Percentiles rank a stretch among this genome's conserved stretches.
These are phyloP conservation scores for Tetragonula clypearis DNA, from an alignment of 1,140 invertebrate genomes.

Conservation along the genomic window DNA sequence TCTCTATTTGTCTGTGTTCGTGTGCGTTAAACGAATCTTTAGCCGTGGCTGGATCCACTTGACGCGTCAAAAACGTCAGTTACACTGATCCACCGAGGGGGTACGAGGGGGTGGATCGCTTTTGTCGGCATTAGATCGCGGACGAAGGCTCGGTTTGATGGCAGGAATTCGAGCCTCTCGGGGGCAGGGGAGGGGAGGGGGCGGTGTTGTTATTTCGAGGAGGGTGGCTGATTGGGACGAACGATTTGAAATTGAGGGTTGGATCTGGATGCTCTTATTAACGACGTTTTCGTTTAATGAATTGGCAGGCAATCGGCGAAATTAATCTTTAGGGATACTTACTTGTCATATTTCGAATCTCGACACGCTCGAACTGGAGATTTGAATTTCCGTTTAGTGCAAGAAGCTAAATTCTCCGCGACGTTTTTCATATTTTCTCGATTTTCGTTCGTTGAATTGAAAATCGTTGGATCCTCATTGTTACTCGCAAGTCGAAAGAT, in stretches of 20 bases:
- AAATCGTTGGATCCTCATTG: too few relatives aligned
- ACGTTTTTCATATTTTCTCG: too few relatives aligned
- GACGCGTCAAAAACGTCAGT: slow-evolving; percentile 80
- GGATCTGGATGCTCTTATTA: not conserved
- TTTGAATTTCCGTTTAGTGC: too few relatives aligned
- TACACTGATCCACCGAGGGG: slow-evolving; percentile 65
- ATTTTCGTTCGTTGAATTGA: too few relatives aligned
- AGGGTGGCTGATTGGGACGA: slow-evolving; percentile 10
- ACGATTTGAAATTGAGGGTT: slow-evolving; percentile 6
- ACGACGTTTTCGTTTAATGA: not conserved
- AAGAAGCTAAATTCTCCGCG: too few relatives aligned
- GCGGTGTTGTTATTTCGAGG: slow-evolving; percentile 48
- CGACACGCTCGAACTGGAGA: too few relatives aligned
- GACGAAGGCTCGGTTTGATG: not conserved
- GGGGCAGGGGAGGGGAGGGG: not conserved
- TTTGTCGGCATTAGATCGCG: slow-evolving; percentile 28
- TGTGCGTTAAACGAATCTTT: not conserved
- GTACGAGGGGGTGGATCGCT: slow-evolving; percentile 11
- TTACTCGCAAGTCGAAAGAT: too few relatives aligned
- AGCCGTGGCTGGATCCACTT: slow-evolving; percentile 70
- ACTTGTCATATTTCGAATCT: not conserved
- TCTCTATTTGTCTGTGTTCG: too few relatives aligned
- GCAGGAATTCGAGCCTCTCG: slow-evolving; percentile 39
- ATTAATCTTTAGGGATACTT: not conserved
- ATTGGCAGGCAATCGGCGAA: not conserved